Conservation (phyloP, 2,113 vertebrate species). For the Otolemur garnettii region DNA sequence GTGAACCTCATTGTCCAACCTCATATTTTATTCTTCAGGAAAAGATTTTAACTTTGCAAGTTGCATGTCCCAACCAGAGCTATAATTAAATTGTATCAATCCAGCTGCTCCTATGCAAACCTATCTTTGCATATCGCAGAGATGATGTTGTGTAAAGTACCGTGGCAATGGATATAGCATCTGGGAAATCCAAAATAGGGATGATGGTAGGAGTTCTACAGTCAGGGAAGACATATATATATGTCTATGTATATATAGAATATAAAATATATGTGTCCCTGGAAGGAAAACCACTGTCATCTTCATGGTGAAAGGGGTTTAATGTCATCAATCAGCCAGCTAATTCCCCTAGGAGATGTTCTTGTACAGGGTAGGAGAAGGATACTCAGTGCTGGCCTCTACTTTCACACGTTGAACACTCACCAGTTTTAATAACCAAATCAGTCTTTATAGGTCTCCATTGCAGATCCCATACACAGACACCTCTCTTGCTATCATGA, state of each 20-base stretch:
- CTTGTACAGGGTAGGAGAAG: not conserved
- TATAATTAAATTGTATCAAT: not conserved
- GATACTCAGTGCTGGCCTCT: not conserved
- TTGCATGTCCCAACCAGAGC: not conserved
- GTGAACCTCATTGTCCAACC: too few relatives aligned
- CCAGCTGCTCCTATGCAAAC: not conserved
- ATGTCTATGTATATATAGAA: not conserved
- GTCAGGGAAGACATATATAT: not conserved
- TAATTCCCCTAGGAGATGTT: not conserved
- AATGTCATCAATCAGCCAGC: not conserved
- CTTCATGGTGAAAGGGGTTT: not conserved
- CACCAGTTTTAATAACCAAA: not conserved
- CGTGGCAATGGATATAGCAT: not conserved
- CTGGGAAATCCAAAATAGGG: not conserved
- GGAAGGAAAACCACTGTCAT: not conserved
- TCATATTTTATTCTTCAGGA: not conserved
- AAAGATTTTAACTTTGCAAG: not conserved
- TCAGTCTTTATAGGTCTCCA: not conserved
- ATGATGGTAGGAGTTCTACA: not conserved
- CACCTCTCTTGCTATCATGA: not conserved
- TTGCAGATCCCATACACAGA: not conserved
- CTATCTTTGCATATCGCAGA: not conserved
- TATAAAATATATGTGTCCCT: not conserved
- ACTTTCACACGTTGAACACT: not conserved
- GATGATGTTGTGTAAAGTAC: not conserved